A percentile compares a stretch with the other conserved stretches of the same genome.
These are phyloP conservation scores for Alfaro cultratus DNA, from an alignment of 2,797 vertebrate species.

Conservation along the genomic window DNA sequence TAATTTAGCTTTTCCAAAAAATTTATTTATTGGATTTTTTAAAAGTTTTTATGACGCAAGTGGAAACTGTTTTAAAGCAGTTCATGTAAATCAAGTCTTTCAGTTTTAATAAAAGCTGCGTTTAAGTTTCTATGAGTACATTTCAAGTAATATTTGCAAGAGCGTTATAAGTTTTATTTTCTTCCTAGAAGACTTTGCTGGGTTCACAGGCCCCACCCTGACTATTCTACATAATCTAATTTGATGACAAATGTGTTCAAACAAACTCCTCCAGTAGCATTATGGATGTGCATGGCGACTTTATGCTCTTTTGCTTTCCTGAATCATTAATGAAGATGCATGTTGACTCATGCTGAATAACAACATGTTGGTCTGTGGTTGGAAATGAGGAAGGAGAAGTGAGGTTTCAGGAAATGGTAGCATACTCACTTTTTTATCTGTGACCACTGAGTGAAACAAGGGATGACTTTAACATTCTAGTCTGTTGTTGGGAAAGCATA, in stretches of 20 bases:
- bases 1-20: not conserved
- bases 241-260: not conserved
- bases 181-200: not conserved
- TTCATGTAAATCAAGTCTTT: not conserved
- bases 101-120: not conserved
- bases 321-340: not conserved
- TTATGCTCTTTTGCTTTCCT: not conserved
- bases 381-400: slow-evolving; percentile 39
- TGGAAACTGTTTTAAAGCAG: not conserved
- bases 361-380: slow-evolving; percentile 6
- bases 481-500: not conserved
- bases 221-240: not conserved
- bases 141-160: not conserved
- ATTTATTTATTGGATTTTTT: not conserved
- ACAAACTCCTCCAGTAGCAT: not conserved
- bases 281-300: not conserved
- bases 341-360: slow-evolving; percentile 4
- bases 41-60: not conserved
- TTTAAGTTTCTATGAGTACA: not conserved
- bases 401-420: slow-evolving; percentile 32
- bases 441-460: not conserved
- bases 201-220: not conserved
- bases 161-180: not conserved
- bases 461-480: slow-evolving; percentile 10
- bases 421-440: slow-evolving; percentile 17